Percentiles rank a stretch among this genome's conserved stretches.
phyloP scores from a whole-genome alignment of 2,888 invertebrate species.

The Drosophila pegasa region DNA sequence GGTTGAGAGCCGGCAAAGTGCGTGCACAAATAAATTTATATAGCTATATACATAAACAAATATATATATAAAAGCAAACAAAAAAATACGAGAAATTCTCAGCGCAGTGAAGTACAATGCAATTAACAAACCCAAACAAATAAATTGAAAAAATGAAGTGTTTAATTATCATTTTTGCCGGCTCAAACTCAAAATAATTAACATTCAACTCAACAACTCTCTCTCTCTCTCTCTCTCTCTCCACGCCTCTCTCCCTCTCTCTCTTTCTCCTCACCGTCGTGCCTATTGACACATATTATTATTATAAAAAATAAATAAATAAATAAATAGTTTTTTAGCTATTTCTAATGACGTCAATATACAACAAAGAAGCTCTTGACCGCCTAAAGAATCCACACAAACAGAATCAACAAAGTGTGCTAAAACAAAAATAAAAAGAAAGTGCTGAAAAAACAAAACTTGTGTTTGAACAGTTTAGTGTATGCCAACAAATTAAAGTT shows the following conservation, averaged over 20 bases:
- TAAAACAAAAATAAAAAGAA: not conserved
- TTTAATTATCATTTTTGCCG: constrained; percentile 36
- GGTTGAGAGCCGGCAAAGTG: constrained; percentile 47
- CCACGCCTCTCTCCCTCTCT: not conserved
- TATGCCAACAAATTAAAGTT: constrained; percentile 30
- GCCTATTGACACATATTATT: constrained; percentile 15
- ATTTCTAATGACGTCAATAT: constrained; percentile 8
- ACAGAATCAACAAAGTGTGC: constrained; percentile 2
- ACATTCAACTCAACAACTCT: not conserved
- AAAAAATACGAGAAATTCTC: constrained; percentile 28
- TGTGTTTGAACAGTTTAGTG: constrained; percentile 7
- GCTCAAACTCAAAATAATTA: constrained; percentile 18
- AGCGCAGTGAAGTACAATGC: constrained; percentile 35
- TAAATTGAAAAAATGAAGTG: constrained; percentile 23
- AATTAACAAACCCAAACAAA: constrained; percentile 27
- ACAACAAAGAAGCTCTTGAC: constrained; percentile 3
- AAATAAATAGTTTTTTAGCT: not conserved
- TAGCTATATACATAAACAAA: constrained; percentile 10
- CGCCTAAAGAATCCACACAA: not conserved
- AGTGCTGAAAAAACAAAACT: not conserved
- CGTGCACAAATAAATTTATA: constrained; percentile 12
- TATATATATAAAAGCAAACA: constrained; percentile 20
- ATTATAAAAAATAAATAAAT: too few relatives aligned
- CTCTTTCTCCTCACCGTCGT: not conserved
- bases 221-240: not conserved